Evolutionary conservation across 1,140 invertebrate species (phyloP).

Genomic region (Battus philenor): DNA sequence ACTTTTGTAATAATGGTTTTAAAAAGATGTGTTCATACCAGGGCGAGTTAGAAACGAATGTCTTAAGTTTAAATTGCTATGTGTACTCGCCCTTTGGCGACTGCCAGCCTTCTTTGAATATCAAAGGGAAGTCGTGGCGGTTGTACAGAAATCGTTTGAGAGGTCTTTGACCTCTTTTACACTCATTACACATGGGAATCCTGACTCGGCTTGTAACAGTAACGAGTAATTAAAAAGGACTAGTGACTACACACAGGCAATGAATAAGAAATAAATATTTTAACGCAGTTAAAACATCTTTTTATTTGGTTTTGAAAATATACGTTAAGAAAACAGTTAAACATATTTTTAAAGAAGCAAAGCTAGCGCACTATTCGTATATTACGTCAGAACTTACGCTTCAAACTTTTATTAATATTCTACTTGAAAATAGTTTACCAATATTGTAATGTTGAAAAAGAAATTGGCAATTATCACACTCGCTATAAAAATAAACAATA

Average conservation of each 20-base stretch:
- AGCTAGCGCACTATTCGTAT: no score
- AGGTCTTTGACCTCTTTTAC: constrained; percentile 16
- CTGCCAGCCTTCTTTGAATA: constrained; percentile 13
- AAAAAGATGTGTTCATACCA: constrained; percentile 1
- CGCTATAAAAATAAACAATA: background rate
- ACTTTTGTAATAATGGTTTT: no score
- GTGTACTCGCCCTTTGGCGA: constrained; percentile 11
- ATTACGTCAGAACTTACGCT: no score
- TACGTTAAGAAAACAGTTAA: no score
- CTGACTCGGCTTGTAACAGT: constrained; percentile 8
- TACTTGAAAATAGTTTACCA: no score
- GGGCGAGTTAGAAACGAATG: constrained; percentile 4
- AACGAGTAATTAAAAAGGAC: constrained; percentile 14
- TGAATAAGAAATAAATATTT: no score
- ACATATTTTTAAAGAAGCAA: no score
- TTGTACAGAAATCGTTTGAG: constrained; percentile 13
- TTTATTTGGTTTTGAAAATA: no score
- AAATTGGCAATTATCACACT: no score
- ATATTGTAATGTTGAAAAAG: no score
- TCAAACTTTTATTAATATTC: no score
- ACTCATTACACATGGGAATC: constrained; percentile 16
- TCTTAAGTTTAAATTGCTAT: constrained; percentile 1
- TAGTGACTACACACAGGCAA: background rate
- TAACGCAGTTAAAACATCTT: no score
- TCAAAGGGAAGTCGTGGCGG: constrained; percentile 12